These are phyloP conservation scores for Nibea coibor DNA, from an alignment of 2,113 vertebrate species.

Conservation along the genomic window DNA sequence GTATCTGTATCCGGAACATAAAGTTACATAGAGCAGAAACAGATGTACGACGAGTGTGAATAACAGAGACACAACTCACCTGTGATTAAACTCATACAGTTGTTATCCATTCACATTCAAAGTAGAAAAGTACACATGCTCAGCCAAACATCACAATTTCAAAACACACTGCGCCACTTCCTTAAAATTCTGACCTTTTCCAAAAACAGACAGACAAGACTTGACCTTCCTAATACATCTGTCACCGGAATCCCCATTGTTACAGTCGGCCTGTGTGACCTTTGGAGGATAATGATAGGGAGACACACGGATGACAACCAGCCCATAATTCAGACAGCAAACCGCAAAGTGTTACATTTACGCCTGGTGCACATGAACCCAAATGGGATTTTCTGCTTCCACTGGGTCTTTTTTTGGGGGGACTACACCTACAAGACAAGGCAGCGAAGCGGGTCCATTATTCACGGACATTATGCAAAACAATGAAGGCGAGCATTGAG, in stretches of 20 bases:
- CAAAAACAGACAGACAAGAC: slow-evolving; percentile 15
- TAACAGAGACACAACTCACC: too few relatives aligned
- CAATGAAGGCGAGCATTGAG: slow-evolving; percentile 27
- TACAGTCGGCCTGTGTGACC: slow-evolving; percentile 26
- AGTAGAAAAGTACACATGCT: not conserved
- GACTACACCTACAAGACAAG: slow-evolving; percentile 45
- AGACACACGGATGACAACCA: not conserved
- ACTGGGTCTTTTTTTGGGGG: slow-evolving; percentile 13
- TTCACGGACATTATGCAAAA: slow-evolving; percentile 69
- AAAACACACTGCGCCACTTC: not conserved
- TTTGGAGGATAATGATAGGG: slow-evolving; percentile 50
- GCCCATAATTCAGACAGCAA: slow-evolving; percentile 21
- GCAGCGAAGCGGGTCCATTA: slow-evolving; percentile 59
- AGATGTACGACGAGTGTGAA: too few relatives aligned
- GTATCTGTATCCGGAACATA: too few relatives aligned
- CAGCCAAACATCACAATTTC: not conserved
- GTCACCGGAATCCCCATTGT: slow-evolving; percentile 32
- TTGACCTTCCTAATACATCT: slow-evolving; percentile 56
- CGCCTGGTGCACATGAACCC: not conserved
- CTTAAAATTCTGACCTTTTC: slow-evolving; percentile 51
- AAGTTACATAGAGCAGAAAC: too few relatives aligned
- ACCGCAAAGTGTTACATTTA: not conserved
- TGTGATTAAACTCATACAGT: too few relatives aligned
- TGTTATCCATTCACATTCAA: not conserved
- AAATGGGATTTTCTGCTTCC: slow-evolving; percentile 44